Evolutionary conservation across 2,888 invertebrate species (phyloP), one percentile per base, ranked within the genome.

Genomic region (Trissoscelio sp.): DNA sequence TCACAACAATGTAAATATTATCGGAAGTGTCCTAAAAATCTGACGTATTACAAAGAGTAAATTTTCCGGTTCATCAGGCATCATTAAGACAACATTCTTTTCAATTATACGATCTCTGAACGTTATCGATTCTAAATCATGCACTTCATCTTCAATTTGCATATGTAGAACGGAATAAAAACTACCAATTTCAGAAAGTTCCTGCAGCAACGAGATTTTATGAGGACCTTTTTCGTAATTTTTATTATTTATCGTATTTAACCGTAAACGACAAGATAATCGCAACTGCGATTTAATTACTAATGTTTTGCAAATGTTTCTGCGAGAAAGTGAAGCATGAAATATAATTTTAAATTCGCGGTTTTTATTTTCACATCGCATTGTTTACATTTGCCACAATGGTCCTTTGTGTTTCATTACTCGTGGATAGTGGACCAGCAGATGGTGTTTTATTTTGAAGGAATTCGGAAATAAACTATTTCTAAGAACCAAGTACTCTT

Each of bases 401-500:
- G 84, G 83, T 7, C 83, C 77, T 14, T 77, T 58, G 7, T 24
- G 28, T 20, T 51, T 18, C 57, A 83, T 72, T 6, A 78, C 3
- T 16, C 3, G 5, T 0, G 69, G 58, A 46, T 83, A 83, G 70
- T 83, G 83, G 2, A 80, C 1, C 6, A 83, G 37, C 22, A 79
- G 46, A 55, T 85, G 83, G 74, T 82, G 81, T 72, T 84, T 83
- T 1, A 60, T 62, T 48, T 81, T 83, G 7, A 85, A 39, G 4
- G 46, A 44, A 34, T 60, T 20, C 28, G 69, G 66, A 60, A 81
- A 51, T 48, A 64, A 39, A 18, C 20, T 9, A 31, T 42, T 22
- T 51, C 51, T 6, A 2, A 24, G 24, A 1, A 1, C 2, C 37
- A 81, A 79, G 57, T 82, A 83, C 7, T 83, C 78, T 20, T 18